Conservation (phyloP, 2,888 invertebrate genomes). For the Mesorhabditis belari region DNA sequence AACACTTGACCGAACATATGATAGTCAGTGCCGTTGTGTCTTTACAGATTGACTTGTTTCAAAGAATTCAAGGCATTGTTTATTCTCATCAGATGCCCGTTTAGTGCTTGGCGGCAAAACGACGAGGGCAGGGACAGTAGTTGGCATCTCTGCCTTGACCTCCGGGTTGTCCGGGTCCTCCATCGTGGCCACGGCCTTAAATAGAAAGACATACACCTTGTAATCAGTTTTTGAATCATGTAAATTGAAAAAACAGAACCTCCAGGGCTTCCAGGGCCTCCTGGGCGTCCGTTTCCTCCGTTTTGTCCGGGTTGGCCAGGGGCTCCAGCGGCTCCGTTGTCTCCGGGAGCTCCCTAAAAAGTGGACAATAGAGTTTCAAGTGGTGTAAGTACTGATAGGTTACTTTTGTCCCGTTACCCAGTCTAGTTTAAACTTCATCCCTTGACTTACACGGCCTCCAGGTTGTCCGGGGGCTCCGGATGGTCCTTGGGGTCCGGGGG, state of each 20-base stretch:
- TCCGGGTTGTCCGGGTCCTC: background rate
- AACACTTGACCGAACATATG: too few relatives aligned
- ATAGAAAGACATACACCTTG: too few relatives aligned
- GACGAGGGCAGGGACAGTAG: background rate
- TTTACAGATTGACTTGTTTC: too few relatives aligned
- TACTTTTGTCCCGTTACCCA: too few relatives aligned
- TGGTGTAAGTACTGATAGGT: background rate
- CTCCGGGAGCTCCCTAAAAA: background rate
- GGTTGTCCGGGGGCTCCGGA: background rate
- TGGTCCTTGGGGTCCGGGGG: background rate
- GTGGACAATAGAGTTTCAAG: background rate
- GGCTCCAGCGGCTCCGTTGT: background rate
- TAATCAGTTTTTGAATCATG: too few relatives aligned
- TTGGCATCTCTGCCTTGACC: background rate
- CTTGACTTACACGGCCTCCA: background rate
- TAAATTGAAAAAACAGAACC: too few relatives aligned
- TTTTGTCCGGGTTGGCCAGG: background rate
- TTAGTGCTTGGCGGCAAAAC: background rate
- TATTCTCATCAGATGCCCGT: background rate
- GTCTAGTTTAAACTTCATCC: too few relatives aligned
- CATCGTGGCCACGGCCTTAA: background rate
- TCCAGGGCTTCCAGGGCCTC: background rate
- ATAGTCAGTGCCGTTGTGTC: too few relatives aligned
- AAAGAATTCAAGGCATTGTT: too few relatives aligned
- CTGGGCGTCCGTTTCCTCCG: background rate